These are phyloP conservation scores for Perca flavescens DNA, from an alignment of 2,113 vertebrate species.

Conservation along the genomic window DNA sequence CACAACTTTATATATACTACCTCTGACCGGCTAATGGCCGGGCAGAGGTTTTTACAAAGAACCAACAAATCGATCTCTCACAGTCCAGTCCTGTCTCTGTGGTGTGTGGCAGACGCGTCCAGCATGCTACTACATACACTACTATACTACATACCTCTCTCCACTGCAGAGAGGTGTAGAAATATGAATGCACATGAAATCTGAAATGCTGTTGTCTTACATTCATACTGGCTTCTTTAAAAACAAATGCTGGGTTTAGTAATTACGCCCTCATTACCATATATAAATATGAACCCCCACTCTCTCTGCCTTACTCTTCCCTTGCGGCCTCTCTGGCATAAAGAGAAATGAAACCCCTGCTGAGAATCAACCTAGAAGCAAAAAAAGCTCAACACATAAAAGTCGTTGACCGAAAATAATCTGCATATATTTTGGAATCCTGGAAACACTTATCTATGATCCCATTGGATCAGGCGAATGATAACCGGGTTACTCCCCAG, in stretches of 20 bases:
- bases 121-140: no score
- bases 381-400: constrained; percentile 8
- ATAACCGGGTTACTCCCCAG: not conserved
- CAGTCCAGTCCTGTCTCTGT: no score
- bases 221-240: no score
- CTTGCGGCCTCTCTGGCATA: not conserved
- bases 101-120: no score
- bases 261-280: not conserved
- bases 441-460: constrained; percentile 3
- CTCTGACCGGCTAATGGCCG: no score
- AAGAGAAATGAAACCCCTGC: constrained; percentile 23
- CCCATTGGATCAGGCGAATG: not conserved
- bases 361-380: constrained; percentile 47
- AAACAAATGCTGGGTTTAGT: not conserved
- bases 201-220: no score
- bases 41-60: no score
- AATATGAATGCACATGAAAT: no score
- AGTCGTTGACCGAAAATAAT: constrained; percentile 6
- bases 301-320: not conserved
- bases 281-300: not conserved
- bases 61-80: no score
- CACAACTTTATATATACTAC: no score
- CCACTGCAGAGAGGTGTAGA: no score
- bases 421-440: constrained; percentile 1
- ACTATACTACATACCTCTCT: no score